Evolutionary conservation across 2,888 invertebrate species (phyloP).

Genomic region (Nudaria mundana): DNA sequence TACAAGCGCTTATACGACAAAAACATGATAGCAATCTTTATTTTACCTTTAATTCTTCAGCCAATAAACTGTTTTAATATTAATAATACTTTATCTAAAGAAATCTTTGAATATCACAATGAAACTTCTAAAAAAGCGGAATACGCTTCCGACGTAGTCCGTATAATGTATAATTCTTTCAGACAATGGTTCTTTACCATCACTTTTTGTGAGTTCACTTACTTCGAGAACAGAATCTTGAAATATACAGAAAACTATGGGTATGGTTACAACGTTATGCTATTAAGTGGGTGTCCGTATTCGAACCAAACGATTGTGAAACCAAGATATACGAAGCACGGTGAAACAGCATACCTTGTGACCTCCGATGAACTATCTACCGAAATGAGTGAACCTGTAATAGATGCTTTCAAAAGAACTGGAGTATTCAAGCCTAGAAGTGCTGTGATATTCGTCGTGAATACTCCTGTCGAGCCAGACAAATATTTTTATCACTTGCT

Average conservation of each 20-base stretch:
- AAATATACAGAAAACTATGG: slow-evolving; percentile 65
- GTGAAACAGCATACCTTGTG: slow-evolving; percentile 64
- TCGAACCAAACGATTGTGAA: slow-evolving; percentile 50
- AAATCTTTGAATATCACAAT: slow-evolving; percentile 55
- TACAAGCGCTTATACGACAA: slow-evolving; percentile 25
- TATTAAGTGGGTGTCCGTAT: slow-evolving; percentile 62
- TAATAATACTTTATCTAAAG: slow-evolving; percentile 41
- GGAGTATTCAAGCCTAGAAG: slow-evolving; percentile 69
- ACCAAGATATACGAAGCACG: slow-evolving; percentile 65
- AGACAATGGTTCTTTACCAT: slow-evolving; percentile 70
- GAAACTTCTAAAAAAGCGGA: slow-evolving; percentile 50
- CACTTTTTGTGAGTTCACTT: slow-evolving; percentile 71
- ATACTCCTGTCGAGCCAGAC: slow-evolving; percentile 47
- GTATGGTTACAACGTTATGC: slow-evolving; percentile 63
- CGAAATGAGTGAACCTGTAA: slow-evolving; percentile 55
- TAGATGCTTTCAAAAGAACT: slow-evolving; percentile 57
- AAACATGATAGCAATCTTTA: slow-evolving; percentile 42
- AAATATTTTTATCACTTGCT: slow-evolving; percentile 62
- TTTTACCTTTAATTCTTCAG: slow-evolving; percentile 33
- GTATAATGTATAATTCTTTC: slow-evolving; percentile 64
- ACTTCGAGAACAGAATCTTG: slow-evolving; percentile 69
- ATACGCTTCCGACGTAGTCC: slow-evolving; percentile 59
- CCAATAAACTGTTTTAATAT: slow-evolving; percentile 25
- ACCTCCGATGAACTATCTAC: slow-evolving; percentile 54
- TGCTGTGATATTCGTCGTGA: slow-evolving; percentile 65